Percentiles rank a stretch among this genome's conserved stretches.
phyloP scores from a whole-genome alignment of 2,797 vertebrate genomes.

The Tokudaia muenninki region DNA sequence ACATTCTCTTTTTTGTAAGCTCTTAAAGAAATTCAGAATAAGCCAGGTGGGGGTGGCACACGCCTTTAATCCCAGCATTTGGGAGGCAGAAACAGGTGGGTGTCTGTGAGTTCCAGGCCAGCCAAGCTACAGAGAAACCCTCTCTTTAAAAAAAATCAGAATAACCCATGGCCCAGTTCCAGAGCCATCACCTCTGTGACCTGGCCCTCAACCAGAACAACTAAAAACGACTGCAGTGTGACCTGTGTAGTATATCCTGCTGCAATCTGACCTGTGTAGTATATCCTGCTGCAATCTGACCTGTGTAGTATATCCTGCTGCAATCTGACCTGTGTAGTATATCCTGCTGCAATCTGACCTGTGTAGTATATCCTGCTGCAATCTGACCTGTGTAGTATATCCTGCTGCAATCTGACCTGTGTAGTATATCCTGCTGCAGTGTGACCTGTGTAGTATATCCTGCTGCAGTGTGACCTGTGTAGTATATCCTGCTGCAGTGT shows the following conservation, averaged over 20 bases:
- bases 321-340: too few relatives aligned
- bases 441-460: background rate
- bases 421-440: background rate
- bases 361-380: background rate
- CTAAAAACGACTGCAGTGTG: background rate
- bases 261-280: too few relatives aligned
- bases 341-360: background rate
- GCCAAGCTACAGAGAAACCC: background rate
- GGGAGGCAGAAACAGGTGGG: background rate
- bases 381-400: too few relatives aligned
- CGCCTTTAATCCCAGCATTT: background rate
- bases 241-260: background rate
- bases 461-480: too few relatives aligned
- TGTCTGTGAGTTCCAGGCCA: background rate
- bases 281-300: background rate
- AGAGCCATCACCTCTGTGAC: background rate
- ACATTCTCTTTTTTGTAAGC: background rate
- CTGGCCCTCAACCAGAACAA: background rate
- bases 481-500: background rate
- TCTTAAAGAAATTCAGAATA: background rate
- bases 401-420: background rate
- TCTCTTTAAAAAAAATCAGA: background rate
- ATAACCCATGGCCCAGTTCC: background rate
- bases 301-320: background rate
- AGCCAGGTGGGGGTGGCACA: background rate